Percentiles rank a stretch among this genome's conserved stretches.
These are phyloP conservation scores for Philopotamus ludificatus DNA, from an alignment of 1,140 invertebrate genomes.

Conservation along the genomic window DNA sequence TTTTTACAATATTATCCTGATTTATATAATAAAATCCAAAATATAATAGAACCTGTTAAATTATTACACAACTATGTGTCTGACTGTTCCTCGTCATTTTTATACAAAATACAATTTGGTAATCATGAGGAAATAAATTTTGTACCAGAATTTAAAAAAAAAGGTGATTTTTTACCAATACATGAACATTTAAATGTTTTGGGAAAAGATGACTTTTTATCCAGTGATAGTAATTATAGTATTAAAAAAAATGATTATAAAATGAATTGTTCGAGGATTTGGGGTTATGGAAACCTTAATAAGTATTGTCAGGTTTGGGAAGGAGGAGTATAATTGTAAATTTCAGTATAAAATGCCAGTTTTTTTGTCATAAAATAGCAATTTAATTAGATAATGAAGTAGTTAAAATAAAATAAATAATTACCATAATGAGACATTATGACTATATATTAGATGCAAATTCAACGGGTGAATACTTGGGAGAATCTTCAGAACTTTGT, in stretches of 20 bases:
- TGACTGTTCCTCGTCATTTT: constrained; percentile 13
- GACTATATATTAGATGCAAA: too few species aligned
- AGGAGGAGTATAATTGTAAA: constrained; percentile 4
- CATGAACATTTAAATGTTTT: constrained; percentile 1
- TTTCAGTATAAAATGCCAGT: too few species aligned
- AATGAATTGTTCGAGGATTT: not conserved
- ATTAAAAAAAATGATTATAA: not conserved
- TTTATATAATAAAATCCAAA: constrained; percentile 17
- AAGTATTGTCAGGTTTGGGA: constrained; percentile 1
- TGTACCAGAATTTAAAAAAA: constrained; percentile 9
- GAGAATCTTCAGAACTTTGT: too few species aligned
- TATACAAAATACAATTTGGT: constrained; percentile 1
- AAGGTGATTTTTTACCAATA: constrained; percentile 5
- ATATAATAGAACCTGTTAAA: constrained; percentile 15
- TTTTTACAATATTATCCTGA: not conserved
- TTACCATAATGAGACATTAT: too few species aligned
- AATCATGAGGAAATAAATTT: constrained; percentile 6
- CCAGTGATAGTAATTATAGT: not conserved
- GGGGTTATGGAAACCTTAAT: constrained; percentile 1
- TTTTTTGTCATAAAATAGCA: too few species aligned
- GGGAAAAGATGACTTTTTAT: not conserved
- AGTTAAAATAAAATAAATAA: too few species aligned
- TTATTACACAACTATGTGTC: constrained; percentile 7
- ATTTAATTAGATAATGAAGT: too few species aligned
- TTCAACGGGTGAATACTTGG: too few species aligned